Evolutionary conservation across 2,888 invertebrate genomes (phyloP).

Genomic region (Dynastes maya): DNA sequence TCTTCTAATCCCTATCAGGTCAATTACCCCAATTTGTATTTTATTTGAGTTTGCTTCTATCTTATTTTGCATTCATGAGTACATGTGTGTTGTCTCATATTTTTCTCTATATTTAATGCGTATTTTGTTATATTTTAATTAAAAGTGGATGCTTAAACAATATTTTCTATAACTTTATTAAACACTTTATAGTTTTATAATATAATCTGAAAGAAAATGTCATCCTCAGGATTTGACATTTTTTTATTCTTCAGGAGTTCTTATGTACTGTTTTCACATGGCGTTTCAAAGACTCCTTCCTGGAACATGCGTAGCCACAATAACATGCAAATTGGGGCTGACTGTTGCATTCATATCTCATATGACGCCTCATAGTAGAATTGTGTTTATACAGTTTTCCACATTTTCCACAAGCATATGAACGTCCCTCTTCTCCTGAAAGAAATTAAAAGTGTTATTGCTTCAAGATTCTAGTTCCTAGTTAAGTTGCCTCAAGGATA

Average conservation of each 20-base stretch:
- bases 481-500: too few species aligned
- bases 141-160: background rate
- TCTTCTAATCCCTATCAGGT: too few species aligned
- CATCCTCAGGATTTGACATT: too few species aligned
- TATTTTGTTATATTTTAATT: background rate
- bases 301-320: constrained; percentile 43
- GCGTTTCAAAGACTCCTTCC: constrained; percentile 42
- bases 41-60: too few species aligned
- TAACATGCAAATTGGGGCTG: constrained; percentile 37
- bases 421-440: background rate
- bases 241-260: background rate
- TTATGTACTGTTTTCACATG: constrained; percentile 27
- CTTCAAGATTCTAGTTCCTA: background rate
- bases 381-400: constrained; percentile 43
- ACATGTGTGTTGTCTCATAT: too few species aligned
- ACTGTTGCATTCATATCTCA: constrained; percentile 47
- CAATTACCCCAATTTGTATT: background rate
- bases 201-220: too few species aligned
- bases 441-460: constrained; percentile 8
- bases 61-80: too few species aligned
- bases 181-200: too few species aligned
- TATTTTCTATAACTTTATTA: too few species aligned
- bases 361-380: constrained; percentile 37
- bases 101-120: too few species aligned
- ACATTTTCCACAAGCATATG: constrained; percentile 29